Conservation (phyloP, 2,797 vertebrate species). For the Sebastes taczanowskii region DNA sequence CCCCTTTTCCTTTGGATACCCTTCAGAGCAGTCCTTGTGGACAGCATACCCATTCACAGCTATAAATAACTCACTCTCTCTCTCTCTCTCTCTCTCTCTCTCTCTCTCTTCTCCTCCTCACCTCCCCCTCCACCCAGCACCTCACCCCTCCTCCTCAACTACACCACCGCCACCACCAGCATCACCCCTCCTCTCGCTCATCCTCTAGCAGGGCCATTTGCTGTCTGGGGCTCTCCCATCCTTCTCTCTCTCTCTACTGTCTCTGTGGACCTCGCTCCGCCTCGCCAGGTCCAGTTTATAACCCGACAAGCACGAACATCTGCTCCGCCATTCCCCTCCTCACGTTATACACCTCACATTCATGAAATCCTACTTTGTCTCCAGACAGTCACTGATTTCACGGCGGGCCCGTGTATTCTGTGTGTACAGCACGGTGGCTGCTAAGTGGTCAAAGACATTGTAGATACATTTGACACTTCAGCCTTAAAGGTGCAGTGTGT, state of each 20-base stretch:
- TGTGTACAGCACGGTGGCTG: not conserved
- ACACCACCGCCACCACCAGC: conserved; percentile 21
- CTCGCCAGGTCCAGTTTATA: conserved; percentile 57
- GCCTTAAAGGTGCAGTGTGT: not conserved
- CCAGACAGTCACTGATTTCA: conserved; percentile 6
- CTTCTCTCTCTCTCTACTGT: conserved; percentile 45
- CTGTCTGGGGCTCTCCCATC: conserved; percentile 72
- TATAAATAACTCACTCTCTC: conserved; percentile 82
- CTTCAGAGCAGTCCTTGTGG: conserved; percentile 83
- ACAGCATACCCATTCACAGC: conserved; percentile 81
- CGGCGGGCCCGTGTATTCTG: not conserved
- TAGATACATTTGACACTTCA: not conserved
- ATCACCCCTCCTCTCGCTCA: conserved; percentile 50
- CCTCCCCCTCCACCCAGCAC: conserved; percentile 25
- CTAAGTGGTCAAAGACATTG: not conserved
- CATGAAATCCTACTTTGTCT: conserved; percentile 25
- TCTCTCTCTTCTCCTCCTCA: not conserved
- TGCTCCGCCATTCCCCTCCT: conserved; percentile 32
- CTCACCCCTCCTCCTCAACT: conserved; percentile 23
- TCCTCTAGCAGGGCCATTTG: conserved; percentile 64
- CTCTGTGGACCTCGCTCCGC: conserved; percentile 46
- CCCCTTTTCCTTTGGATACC: conserved; percentile 78
- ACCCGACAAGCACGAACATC: conserved; percentile 53
- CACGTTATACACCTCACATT: conserved; percentile 22
- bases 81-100: not conserved